Conservation (phyloP, 2,113 vertebrate genomes). For the Psittacara wagleri region DNA sequence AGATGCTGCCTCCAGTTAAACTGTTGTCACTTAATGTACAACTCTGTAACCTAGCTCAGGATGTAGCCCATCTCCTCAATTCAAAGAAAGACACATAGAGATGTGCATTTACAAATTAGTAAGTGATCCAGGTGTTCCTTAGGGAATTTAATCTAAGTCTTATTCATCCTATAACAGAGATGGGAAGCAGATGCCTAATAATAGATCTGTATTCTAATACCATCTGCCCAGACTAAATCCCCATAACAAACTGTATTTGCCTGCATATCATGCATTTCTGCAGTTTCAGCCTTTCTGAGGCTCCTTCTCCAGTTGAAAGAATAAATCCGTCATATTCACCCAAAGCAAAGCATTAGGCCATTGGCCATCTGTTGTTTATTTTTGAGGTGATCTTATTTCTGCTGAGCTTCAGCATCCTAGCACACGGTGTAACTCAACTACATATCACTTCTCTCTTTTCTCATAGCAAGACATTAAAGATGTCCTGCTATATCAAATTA, state of each 20-base stretch:
- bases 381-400: conserved; percentile 45
- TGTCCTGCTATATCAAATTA: conserved; percentile 57
- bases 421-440: background rate
- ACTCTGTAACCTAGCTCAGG: background rate
- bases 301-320: conserved; percentile 47
- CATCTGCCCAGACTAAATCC: conserved; percentile 49
- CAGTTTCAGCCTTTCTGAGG: conserved; percentile 40
- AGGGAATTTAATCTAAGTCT: conserved; percentile 29
- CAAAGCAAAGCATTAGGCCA: conserved; percentile 52
- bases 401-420: conserved; percentile 37
- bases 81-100: background rate
- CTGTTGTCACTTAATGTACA: background rate
- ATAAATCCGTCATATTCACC: conserved; percentile 48
- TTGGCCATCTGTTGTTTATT: conserved; percentile 59
- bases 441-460: background rate
- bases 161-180: background rate
- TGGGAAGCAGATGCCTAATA: conserved; percentile 61
- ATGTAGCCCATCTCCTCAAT: background rate
- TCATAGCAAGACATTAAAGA: conserved; percentile 1
- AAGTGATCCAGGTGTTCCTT: background rate
- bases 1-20: background rate
- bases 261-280: conserved; percentile 4
- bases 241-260: background rate
- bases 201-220: conserved; percentile 53
- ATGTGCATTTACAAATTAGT: background rate